phyloP scores from a whole-genome alignment of 2,797 vertebrate genomes.

The Florisuga fusca region DNA sequence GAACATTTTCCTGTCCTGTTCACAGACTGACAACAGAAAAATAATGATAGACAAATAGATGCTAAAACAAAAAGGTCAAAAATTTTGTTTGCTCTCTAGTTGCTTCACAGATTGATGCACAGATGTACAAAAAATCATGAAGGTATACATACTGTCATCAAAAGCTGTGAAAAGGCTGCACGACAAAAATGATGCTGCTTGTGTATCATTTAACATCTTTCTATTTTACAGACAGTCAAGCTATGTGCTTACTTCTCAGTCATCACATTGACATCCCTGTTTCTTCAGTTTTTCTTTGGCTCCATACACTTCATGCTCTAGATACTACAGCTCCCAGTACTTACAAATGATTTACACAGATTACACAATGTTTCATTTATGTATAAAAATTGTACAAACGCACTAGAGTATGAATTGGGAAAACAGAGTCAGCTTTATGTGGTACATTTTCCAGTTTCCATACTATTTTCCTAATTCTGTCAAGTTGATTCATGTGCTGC shows the following conservation, averaged over 20 bases:
- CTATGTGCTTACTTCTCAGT: not conserved
- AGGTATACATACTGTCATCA: not conserved
- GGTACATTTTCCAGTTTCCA: conserved; percentile 49
- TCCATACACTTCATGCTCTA: conserved; percentile 52
- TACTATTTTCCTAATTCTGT: conserved; percentile 57
- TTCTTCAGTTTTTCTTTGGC: conserved; percentile 21
- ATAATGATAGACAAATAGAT: not conserved
- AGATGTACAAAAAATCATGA: not conserved
- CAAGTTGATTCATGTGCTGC: conserved; percentile 57
- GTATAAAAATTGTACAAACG: conserved; percentile 49
- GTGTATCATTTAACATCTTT: not conserved
- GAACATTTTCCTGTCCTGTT: not conserved
- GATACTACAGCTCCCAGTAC: conserved; percentile 4
- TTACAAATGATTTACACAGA: conserved; percentile 47
- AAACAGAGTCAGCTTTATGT: conserved; percentile 51
- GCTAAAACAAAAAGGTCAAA: not conserved
- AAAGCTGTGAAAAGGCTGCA: not conserved
- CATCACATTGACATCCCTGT: not conserved
- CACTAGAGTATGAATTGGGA: conserved; percentile 37
- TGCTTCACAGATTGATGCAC: not conserved
- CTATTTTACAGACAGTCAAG: not conserved
- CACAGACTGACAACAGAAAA: not conserved
- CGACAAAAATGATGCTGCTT: not conserved
- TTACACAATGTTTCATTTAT: conserved; percentile 61
- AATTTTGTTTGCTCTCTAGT: not conserved